phyloP scores from a whole-genome alignment of 2,888 invertebrate genomes.

The Platycheirus rosarum region DNA sequence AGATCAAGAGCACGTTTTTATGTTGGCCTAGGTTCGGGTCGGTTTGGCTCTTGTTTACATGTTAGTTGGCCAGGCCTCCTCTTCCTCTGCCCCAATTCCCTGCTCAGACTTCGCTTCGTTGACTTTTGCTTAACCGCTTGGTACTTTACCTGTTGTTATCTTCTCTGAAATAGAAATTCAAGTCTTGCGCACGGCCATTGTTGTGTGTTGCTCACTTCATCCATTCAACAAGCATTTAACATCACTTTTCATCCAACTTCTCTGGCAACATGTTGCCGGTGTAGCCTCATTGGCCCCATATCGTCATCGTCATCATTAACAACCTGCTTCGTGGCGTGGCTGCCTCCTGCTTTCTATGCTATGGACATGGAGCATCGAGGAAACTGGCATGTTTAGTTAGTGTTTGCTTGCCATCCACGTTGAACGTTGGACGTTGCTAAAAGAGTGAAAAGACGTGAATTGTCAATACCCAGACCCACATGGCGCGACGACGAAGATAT shows the following conservation, averaged over 20 bases:
- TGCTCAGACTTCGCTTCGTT: not conserved
- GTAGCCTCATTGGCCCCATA: not conserved
- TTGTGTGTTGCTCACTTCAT: constrained; percentile 39
- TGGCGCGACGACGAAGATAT: constrained; percentile 42
- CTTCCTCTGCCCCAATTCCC: not conserved
- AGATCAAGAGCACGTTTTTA: constrained; percentile 73
- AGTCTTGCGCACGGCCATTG: constrained; percentile 48
- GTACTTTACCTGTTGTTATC: constrained; percentile 65
- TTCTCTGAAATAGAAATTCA: constrained; percentile 21
- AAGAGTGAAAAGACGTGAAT: not conserved
- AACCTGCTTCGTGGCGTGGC: constrained; percentile 60
- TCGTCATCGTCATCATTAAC: constrained; percentile 16
- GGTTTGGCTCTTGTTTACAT: constrained; percentile 70
- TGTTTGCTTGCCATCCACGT: constrained; percentile 67
- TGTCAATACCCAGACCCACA: constrained; percentile 8
- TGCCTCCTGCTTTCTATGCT: not conserved
- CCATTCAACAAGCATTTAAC: constrained; percentile 65
- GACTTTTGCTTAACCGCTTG: constrained; percentile 13
- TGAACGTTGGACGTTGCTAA: constrained; percentile 59
- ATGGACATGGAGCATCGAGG: constrained; percentile 17
- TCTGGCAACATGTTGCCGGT: constrained; percentile 54
- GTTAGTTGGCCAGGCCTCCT: constrained; percentile 31
- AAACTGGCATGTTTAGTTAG: constrained; percentile 45
- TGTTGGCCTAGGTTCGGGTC: constrained; percentile 74
- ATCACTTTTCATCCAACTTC: too few species aligned